These are phyloP conservation scores for Ptilonorhynchus violaceus DNA, from an alignment of 2,113 vertebrate species.

Conservation along the genomic window DNA sequence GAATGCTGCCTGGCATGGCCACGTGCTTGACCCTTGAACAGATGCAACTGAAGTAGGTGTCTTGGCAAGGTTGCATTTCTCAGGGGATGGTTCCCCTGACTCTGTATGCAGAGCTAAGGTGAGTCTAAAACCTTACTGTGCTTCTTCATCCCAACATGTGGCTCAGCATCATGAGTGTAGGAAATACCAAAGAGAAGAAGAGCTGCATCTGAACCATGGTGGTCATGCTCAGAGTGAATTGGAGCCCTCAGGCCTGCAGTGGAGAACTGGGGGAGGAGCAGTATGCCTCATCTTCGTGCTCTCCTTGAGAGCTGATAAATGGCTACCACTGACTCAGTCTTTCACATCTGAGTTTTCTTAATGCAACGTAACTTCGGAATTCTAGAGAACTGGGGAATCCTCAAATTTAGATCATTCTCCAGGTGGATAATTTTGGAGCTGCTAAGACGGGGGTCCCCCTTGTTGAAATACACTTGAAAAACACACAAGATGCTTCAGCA, in stretches of 20 bases:
- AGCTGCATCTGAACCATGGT: neutral
- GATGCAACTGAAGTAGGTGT: neutral
- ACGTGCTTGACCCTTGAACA: neutral
- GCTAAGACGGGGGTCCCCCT: no score
- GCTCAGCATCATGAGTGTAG: neutral
- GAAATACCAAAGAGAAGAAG: neutral
- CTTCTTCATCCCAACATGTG: neutral
- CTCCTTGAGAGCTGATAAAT: neutral
- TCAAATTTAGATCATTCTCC: neutral
- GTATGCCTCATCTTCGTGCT: neutral
- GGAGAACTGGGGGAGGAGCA: neutral
- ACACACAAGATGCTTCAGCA: neutral
- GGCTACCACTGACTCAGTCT: neutral
- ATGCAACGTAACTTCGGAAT: neutral
- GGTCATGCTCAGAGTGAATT: neutral
- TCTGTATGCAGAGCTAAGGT: neutral
- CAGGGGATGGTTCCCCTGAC: neutral
- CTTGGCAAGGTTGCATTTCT: neutral
- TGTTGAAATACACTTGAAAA: neutral
- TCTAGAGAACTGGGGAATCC: neutral
- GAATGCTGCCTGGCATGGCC: neutral
- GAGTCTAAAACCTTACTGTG: neutral
- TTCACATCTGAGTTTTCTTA: neutral
- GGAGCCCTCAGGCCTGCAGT: neutral
- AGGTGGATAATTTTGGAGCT: neutral